Conservation (phyloP, 1,140 invertebrate species). For the Tenebrio molitor region DNA sequence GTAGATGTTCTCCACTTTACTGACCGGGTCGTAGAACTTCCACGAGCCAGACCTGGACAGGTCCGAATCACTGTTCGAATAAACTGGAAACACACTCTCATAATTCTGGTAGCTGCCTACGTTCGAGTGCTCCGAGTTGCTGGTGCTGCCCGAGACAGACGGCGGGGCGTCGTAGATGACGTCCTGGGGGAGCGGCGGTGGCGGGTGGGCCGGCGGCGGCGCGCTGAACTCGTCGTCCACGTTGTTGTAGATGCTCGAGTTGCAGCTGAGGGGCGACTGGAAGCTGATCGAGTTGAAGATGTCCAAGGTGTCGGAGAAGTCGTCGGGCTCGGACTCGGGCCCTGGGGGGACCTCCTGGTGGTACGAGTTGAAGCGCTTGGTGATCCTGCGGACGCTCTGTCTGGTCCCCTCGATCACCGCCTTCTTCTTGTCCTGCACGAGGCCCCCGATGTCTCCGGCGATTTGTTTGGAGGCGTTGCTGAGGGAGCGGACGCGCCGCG, state of each 20-base stretch:
- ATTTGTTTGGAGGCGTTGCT: conserved; percentile 67
- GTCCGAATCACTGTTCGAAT: conserved; percentile 53
- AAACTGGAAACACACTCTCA: conserved; percentile 67
- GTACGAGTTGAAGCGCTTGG: conserved; percentile 62
- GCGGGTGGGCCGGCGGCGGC: conserved; percentile 72
- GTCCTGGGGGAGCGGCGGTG: conserved; percentile 72
- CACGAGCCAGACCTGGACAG: conserved; percentile 70
- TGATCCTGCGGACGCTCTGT: conserved; percentile 67
- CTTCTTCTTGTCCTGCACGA: conserved; percentile 68
- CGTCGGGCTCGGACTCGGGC: conserved; percentile 48
- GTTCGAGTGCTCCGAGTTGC: conserved; percentile 65
- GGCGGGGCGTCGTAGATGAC: conserved; percentile 72
- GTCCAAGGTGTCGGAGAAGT: conserved; percentile 55
- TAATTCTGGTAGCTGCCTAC: conserved; percentile 58
- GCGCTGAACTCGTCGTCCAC: conserved; percentile 63
- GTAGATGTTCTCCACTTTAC: conserved; percentile 62
- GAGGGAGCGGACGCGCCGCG: conserved; percentile 61
- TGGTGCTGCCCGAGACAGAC: conserved; percentile 60
- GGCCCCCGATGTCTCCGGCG: conserved; percentile 69
- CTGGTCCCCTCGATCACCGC: conserved; percentile 69
- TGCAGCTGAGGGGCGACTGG: conserved; percentile 60
- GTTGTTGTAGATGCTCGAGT: conserved; percentile 58
- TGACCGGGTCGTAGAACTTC: conserved; percentile 70
- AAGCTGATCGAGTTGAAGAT: conserved; percentile 63
- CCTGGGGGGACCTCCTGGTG: conserved; percentile 50